Percentiles rank a stretch among this genome's conserved stretches.
Conservation (phyloP, 2,888 invertebrate genomes). For the Rhamnusium bicolor region DNA sequence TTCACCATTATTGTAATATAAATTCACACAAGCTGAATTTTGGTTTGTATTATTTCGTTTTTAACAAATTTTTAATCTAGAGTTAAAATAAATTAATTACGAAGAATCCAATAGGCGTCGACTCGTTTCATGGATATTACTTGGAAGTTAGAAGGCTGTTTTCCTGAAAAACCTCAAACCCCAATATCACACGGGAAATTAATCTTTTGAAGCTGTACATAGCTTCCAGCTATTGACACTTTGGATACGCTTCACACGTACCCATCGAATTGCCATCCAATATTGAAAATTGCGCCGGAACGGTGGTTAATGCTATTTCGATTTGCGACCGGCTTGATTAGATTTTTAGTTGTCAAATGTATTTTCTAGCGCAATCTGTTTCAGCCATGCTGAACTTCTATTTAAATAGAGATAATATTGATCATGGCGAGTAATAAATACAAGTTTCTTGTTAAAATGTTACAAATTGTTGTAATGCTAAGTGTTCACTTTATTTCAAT, state of each 20-base stretch:
- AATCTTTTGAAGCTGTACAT: constrained; percentile 26
- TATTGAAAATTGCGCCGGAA: constrained; percentile 21
- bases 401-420: too few relatives aligned
- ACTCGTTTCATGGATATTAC: constrained; percentile 27
- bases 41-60: neutral
- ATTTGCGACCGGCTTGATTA: constrained; percentile 16
- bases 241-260: constrained; percentile 28
- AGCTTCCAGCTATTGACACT: constrained; percentile 40
- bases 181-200: constrained; percentile 39
- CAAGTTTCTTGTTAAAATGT: too few relatives aligned
- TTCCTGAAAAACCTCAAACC: constrained; percentile 37
- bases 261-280: neutral
- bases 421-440: too few relatives aligned
- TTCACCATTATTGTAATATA: neutral
- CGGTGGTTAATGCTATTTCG: constrained; percentile 9
- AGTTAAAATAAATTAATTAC: neutral
- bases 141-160: constrained; percentile 28
- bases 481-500: too few relatives aligned
- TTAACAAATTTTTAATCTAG: neutral
- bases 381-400: neutral
- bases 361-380: neutral
- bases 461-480: neutral
- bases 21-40: neutral
- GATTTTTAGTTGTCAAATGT: neutral
- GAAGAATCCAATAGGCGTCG: neutral